These are phyloP conservation scores for Cataglyphis hispanica DNA, from an alignment of 1,140 invertebrate genomes.

Conservation along the genomic window DNA sequence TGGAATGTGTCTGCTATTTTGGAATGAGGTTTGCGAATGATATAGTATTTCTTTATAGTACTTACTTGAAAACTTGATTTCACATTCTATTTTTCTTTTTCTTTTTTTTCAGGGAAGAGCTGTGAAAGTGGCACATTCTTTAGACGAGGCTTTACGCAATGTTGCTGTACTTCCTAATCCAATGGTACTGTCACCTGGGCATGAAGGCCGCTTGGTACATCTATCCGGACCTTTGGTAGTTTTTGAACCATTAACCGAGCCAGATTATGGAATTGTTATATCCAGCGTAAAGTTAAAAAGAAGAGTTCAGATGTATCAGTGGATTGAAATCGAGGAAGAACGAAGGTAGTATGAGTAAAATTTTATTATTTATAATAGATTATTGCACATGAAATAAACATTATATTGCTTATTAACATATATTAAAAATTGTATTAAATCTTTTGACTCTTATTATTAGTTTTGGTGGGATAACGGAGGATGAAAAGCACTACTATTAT, in stretches of 20 bases:
- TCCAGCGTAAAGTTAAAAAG: constrained; percentile 91
- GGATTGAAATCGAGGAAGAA: constrained; percentile 92
- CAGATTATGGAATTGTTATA: constrained; percentile 92
- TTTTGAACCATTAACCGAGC: constrained; percentile 93
- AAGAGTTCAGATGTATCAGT: constrained; percentile 96
- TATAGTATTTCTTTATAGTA: constrained; percentile 20
- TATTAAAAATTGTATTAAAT: constrained; percentile 78
- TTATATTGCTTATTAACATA: not conserved
- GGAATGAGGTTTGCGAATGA: constrained; percentile 90
- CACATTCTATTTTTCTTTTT: constrained; percentile 27
- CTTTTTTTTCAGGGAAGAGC: constrained; percentile 88
- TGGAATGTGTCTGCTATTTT: constrained; percentile 89
- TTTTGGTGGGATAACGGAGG: constrained; percentile 74
- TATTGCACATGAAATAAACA: not conserved
- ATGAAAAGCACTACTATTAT: constrained; percentile 90
- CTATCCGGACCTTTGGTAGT: constrained; percentile 91
- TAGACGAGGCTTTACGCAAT: constrained; percentile 90
- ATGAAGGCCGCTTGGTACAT: constrained; percentile 92
- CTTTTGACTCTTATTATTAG: constrained; percentile 61
- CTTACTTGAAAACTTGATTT: constrained; percentile 25
- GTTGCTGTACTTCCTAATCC: constrained; percentile 87
- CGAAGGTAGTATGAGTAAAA: too few species aligned
- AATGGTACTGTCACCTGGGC: constrained; percentile 87
- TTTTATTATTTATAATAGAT: not conserved
- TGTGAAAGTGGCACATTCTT: constrained; percentile 90